These are phyloP conservation scores for Polydrusus pterygomalis DNA, from an alignment of 2,888 invertebrate genomes.

Conservation along the genomic window DNA sequence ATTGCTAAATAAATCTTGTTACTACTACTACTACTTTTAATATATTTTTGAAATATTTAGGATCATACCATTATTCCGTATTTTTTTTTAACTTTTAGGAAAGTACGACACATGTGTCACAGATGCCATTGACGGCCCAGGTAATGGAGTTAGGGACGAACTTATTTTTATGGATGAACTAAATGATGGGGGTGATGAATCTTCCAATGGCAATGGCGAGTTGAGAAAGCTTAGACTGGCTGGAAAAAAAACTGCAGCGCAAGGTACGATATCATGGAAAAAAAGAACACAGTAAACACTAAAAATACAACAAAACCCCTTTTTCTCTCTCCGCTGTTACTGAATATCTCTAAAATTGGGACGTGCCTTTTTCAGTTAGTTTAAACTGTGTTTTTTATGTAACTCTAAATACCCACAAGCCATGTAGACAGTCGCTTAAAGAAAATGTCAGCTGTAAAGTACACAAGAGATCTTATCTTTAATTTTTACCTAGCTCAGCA, in stretches of 20 bases:
- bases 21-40: too few species aligned
- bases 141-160: background rate
- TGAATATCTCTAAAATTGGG: too few species aligned
- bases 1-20: too few species aligned
- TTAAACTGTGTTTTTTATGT: too few species aligned
- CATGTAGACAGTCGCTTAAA: too few species aligned
- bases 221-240: constrained; percentile 68
- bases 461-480: background rate
- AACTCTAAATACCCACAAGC: too few species aligned
- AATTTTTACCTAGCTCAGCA: constrained; percentile 1
- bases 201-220: constrained; percentile 11
- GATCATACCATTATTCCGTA: too few species aligned
- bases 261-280: constrained; percentile 65
- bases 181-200: constrained; percentile 18
- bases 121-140: constrained; percentile 22
- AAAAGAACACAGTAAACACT: too few species aligned
- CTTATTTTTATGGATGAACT: constrained; percentile 6
- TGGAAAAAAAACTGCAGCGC: constrained; percentile 77
- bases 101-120: background rate
- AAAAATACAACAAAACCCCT: too few species aligned
- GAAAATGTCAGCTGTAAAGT: background rate
- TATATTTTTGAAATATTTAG: too few species aligned
- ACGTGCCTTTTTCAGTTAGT: too few species aligned
- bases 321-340: too few species aligned
- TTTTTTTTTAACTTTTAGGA: constrained; percentile 1